These are phyloP conservation scores for Marasmarcha lunaedactyla DNA, from an alignment of 2,888 invertebrate genomes.

Conservation along the genomic window DNA sequence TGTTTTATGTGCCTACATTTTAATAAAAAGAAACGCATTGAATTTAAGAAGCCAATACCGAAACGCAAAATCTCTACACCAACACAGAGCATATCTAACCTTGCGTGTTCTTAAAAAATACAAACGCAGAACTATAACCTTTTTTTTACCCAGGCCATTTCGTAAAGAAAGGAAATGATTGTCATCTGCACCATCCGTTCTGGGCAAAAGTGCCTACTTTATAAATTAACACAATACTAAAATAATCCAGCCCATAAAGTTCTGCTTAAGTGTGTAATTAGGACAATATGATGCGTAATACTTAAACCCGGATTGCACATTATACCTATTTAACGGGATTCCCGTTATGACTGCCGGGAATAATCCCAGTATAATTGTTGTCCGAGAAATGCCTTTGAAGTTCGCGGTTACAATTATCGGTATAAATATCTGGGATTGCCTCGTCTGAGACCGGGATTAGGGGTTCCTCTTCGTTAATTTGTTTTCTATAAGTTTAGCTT, in stretches of 20 bases:
- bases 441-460: slow-evolving; percentile 5
- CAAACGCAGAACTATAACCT: too few relatives aligned
- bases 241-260: slow-evolving; percentile 38
- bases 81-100: too few relatives aligned
- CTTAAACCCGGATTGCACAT: slow-evolving; percentile 52
- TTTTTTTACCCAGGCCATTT: neutral
- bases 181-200: neutral
- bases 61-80: too few relatives aligned
- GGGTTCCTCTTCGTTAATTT: slow-evolving; percentile 6
- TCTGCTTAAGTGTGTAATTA: slow-evolving; percentile 53
- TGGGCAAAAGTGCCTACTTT: slow-evolving; percentile 1
- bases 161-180: neutral
- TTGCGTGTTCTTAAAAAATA: too few relatives aligned
- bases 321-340: slow-evolving; percentile 62
- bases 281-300: slow-evolving; percentile 49
- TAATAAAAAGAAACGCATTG: too few relatives aligned
- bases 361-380: slow-evolving; percentile 62
- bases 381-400: slow-evolving; percentile 54
- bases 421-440: slow-evolving; percentile 29
- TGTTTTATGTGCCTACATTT: too few relatives aligned
- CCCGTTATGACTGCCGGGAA: slow-evolving; percentile 51
- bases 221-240: slow-evolving; percentile 15
- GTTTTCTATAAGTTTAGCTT: neutral
- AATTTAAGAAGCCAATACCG: too few relatives aligned
- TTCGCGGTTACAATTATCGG: slow-evolving; percentile 38